A percentile compares a stretch with the other conserved stretches of the same genome.
Conservation (phyloP, 2,113 vertebrate genomes). For the Deroptyus accipitrinus region DNA sequence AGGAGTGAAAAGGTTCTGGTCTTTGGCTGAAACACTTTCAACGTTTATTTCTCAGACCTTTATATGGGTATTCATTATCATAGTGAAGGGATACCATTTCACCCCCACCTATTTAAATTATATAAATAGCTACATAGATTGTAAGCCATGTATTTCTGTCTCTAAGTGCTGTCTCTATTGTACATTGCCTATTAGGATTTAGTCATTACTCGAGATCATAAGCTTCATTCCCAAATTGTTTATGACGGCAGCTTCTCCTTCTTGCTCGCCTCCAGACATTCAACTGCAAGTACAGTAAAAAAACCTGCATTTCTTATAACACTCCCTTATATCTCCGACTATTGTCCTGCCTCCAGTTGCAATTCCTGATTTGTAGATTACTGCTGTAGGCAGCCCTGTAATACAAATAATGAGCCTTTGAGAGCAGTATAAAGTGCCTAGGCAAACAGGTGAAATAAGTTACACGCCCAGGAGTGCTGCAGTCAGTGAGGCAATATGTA, state of each 20-base stretch:
- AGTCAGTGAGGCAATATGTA: neutral
- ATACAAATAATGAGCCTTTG: neutral
- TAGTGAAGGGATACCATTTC: neutral
- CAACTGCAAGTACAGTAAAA: constrained; percentile 13
- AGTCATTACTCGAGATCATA: neutral
- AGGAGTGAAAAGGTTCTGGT: neutral
- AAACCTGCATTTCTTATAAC: neutral
- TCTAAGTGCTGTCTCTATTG: neutral
- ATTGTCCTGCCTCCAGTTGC: neutral
- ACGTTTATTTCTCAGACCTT: neutral
- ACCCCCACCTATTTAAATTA: neutral
- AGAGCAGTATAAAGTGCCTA: neutral
- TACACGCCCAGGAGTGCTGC: neutral
- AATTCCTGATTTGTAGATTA: constrained; percentile 16
- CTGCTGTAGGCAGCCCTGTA: neutral
- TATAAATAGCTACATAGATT: neutral
- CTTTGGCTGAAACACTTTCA: neutral
- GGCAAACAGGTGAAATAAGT: constrained; percentile 6
- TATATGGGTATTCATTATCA: neutral
- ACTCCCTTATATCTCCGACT: neutral
- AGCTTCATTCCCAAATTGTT: neutral
- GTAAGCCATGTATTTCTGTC: neutral
- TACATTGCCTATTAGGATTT: neutral
- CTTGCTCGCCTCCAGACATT: neutral
- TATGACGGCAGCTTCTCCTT: neutral